These are phyloP conservation scores for Bimastos eiseni DNA, from an alignment of 2,888 invertebrate genomes.

Conservation along the genomic window DNA sequence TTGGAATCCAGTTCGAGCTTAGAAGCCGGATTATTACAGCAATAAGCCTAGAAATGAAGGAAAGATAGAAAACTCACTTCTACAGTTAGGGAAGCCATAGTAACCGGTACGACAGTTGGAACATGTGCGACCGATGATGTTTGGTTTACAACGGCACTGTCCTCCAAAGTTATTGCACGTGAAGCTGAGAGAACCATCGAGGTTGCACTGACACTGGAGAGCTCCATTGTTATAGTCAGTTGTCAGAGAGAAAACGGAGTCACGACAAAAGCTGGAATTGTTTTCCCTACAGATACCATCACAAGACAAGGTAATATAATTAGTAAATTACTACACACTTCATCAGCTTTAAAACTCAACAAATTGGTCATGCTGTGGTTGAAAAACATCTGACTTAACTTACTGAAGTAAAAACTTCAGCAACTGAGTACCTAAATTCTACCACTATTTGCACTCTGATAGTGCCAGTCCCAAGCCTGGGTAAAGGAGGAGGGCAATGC, in stretches of 20 bases:
- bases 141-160: constrained; percentile 87
- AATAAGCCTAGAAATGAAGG: neutral
- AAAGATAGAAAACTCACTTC: constrained; percentile 57
- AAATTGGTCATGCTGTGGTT: neutral
- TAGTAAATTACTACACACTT: neutral
- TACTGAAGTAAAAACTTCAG: neutral
- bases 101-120: constrained; percentile 75
- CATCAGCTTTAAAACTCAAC: neutral
- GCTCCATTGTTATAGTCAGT: constrained; percentile 94
- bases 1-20: neutral
- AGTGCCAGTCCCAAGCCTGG: too few relatives aligned
- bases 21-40: neutral
- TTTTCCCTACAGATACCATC: neutral
- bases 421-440: neutral
- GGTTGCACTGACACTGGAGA: constrained; percentile 83
- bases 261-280: constrained; percentile 73
- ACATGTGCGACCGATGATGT: constrained; percentile 83
- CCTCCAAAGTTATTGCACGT: constrained; percentile 93
- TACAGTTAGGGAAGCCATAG: constrained; percentile 93
- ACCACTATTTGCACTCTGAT: too few relatives aligned
- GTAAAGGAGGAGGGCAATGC: too few relatives aligned
- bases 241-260: constrained; percentile 89
- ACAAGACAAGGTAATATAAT: neutral
- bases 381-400: neutral
- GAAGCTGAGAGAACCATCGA: constrained; percentile 81